Percentiles rank a stretch among this genome's conserved stretches.
These are phyloP conservation scores for Notoglanidium macrostoma DNA, from an alignment of 2,797 vertebrate genomes.

Conservation along the genomic window DNA sequence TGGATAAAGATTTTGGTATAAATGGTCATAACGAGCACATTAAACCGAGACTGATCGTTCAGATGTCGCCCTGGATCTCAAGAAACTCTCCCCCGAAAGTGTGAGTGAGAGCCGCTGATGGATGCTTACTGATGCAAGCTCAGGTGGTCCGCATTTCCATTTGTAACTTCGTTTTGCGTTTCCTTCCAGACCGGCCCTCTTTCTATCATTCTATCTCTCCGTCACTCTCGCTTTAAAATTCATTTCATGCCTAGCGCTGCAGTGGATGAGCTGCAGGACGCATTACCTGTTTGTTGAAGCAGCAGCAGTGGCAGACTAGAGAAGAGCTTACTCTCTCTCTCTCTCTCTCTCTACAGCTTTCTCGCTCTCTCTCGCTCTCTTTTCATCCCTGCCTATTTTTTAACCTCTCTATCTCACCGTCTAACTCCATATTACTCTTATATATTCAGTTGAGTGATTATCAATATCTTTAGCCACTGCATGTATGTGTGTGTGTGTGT, in stretches of 20 bases:
- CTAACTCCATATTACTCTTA: constrained; percentile 36
- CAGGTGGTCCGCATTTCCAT: constrained; percentile 3
- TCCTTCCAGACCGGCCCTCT: not conserved
- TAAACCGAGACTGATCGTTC: not conserved
- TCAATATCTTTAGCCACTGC: constrained; percentile 63
- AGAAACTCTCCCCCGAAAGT: not conserved
- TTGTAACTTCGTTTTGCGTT: not conserved
- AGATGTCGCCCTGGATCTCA: too few species aligned
- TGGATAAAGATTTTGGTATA: too few species aligned
- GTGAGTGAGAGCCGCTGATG: not conserved
- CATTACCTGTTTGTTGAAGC: constrained; percentile 58
- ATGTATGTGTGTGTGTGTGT: constrained; percentile 7
- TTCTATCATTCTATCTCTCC: not conserved
- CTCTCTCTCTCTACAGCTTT: not conserved
- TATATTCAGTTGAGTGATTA: constrained; percentile 67
- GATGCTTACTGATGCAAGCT: constrained; percentile 3
- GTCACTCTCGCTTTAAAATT: not conserved
- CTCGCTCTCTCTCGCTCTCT: constrained; percentile 24
- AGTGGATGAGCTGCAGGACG: constrained; percentile 13
- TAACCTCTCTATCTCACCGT: not conserved
- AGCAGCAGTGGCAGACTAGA: constrained; percentile 59
- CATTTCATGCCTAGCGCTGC: constrained; percentile 39
- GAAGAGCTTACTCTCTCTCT: not conserved
- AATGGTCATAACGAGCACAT: not conserved
- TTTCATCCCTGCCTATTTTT: not conserved